A percentile compares a stretch with the other conserved stretches of the same genome.
Evolutionary conservation across 1,140 invertebrate genomes (phyloP).

Genomic region (Whitmania pigra): DNA sequence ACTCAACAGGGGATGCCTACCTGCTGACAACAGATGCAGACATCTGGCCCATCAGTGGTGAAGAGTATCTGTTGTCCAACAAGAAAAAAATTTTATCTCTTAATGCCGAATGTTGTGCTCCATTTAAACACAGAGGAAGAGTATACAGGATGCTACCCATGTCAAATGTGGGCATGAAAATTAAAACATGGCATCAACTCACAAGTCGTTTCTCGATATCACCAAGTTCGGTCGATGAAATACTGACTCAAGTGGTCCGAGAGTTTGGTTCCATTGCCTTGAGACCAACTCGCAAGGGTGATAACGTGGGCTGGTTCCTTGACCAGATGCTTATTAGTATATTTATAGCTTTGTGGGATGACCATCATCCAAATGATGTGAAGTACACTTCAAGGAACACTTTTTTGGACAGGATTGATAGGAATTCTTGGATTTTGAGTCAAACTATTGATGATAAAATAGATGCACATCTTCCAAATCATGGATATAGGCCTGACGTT

Average conservation of each 20-base stretch:
- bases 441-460: conserved; percentile 16
- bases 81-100: conserved; percentile 17
- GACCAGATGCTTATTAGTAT: conserved; percentile 22
- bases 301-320: conserved; percentile 24
- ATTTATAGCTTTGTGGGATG: conserved; percentile 17
- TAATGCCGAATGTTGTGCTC: conserved; percentile 25
- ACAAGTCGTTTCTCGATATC: not conserved
- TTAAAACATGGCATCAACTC: conserved; percentile 22
- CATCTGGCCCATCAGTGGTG: conserved; percentile 21
- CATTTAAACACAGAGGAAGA: conserved; percentile 19
- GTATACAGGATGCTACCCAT: conserved; percentile 26
- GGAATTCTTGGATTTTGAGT: conserved; percentile 15
- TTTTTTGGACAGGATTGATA: conserved; percentile 21
- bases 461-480: conserved; percentile 22
- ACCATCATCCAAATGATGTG: conserved; percentile 3
- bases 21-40: conserved; percentile 23
- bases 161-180: conserved; percentile 24
- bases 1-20: not conserved
- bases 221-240: conserved; percentile 17
- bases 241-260: conserved; percentile 15
- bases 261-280: conserved; percentile 21
- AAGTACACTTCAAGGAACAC: conserved; percentile 19
- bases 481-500: conserved; percentile 5
- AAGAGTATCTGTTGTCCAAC: conserved; percentile 16
- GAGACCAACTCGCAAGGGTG: conserved; percentile 18